Base-by-base conservation (phyloP, 2,888 invertebrate species). In the Scaptomyza polygonia region DNA sequence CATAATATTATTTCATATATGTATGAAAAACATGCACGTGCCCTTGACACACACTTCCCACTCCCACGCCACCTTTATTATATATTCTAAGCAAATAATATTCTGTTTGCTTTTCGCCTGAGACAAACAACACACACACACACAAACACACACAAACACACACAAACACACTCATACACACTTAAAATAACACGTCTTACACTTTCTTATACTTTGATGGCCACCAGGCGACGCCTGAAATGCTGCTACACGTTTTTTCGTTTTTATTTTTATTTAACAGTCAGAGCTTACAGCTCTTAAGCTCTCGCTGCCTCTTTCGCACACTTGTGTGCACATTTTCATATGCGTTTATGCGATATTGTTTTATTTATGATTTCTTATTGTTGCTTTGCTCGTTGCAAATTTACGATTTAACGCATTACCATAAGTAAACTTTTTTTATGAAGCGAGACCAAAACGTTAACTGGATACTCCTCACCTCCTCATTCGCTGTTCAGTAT, bases 281-380 rank as follows among this genome's bases (percentile, higher is more conserved):
- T 29, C 32, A 55, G 14, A 39, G 42, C 32, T 32, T 14, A 18
- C 40, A 9, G 36, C 49, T 9, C 40, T 34, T n/a, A 7, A 6
- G n/a, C 36, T n/a, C 39, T 27, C 16, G 9, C 40, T 2, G 14
- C 11, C 36, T 16, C 40, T 5, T 40, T 21, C 12, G 11, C 12
- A 5, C 62, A 25, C 30, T 8, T 12, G 11, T 8, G 36, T 39
- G 39, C 14, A 49, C n/a, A 48, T 53, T 47, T 40, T 49, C 65
- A 64, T 71, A 65, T 79, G 83, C 72, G 71, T 73, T 84, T 78
- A 75, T 83, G 55, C 55, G 69, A 72, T 80, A 82, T 80, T 86
- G 84, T 83, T 84, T 81, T 86, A 83, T 83, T 83, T 86, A 83
- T 84, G 80, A 83, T 83, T 84, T 74, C 72, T 80, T 86, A 86